Percentiles rank a stretch among this genome's conserved stretches.
Evolutionary conservation across 2,888 invertebrate genomes (phyloP).

Genomic region (Drosophila paranaensis): DNA sequence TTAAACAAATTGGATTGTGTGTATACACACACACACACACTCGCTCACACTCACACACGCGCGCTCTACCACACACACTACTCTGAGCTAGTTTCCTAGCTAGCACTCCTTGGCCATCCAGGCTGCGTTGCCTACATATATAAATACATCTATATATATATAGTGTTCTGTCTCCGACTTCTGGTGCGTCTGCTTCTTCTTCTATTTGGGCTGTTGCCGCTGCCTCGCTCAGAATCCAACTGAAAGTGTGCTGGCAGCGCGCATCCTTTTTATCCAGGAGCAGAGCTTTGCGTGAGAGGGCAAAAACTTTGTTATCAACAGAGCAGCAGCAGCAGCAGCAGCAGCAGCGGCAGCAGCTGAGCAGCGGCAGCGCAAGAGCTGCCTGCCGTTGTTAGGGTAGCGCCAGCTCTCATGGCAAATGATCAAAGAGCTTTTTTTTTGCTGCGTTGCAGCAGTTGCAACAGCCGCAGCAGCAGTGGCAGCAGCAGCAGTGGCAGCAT

Average conservation of each 20-base stretch:
- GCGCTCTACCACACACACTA: conserved; percentile 5
- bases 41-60: not conserved
- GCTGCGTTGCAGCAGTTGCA: conserved; percentile 46
- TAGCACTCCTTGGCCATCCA: conserved; percentile 58
- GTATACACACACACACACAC: not conserved
- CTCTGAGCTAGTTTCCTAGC: conserved; percentile 70
- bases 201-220: conserved; percentile 48
- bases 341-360: conserved; percentile 3
- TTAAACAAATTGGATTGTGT: conserved; percentile 8
- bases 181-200: conserved; percentile 25
- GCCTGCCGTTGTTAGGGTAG: conserved; percentile 4
- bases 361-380: not conserved
- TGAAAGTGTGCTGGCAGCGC: conserved; percentile 65
- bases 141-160: not conserved
- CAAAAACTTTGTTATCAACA: conserved; percentile 56
- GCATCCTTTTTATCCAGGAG: conserved; percentile 73
- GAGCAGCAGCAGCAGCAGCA: conserved; percentile 15
- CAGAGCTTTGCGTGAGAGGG: conserved; percentile 55
- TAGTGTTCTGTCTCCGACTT: conserved; percentile 13
- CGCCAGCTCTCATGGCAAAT: conserved; percentile 47
- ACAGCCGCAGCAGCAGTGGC: conserved; percentile 4
- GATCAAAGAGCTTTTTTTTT: conserved; percentile 66
- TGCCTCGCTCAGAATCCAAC: conserved; percentile 80
- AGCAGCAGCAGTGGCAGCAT: conserved; percentile 8
- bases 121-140: conserved; percentile 34